A percentile compares a stretch with the other conserved stretches of the same genome.
These are phyloP conservation scores for Kryptopterus vitreolus DNA, from an alignment of 2,797 vertebrate species.

Conservation along the genomic window DNA sequence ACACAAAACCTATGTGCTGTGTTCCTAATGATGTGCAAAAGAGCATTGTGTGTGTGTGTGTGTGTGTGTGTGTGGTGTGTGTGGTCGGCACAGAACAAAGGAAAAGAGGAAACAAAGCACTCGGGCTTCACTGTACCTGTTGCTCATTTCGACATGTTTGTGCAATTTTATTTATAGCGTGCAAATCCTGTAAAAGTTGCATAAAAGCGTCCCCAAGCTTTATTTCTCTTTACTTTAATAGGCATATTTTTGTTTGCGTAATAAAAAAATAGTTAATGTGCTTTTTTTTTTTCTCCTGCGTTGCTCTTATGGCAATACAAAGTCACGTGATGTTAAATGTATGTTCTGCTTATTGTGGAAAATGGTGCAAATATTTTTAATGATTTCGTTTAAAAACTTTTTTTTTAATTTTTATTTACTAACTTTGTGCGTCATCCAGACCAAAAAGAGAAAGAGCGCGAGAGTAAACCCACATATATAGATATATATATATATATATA, in stretches of 20 bases:
- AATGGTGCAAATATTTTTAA: too few relatives aligned
- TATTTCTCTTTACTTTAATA: background rate
- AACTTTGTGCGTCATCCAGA: background rate
- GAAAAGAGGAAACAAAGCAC: slow-evolving; percentile 72
- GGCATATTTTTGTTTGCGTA: too few relatives aligned
- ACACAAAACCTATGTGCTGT: background rate
- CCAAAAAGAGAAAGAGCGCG: background rate
- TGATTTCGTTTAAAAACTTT: too few relatives aligned
- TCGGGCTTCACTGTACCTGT: slow-evolving; percentile 83
- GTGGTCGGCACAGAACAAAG: slow-evolving; percentile 73
- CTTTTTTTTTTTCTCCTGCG: background rate
- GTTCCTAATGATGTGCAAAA: background rate
- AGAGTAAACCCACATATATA: background rate
- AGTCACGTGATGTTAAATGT: background rate
- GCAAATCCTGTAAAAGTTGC: background rate
- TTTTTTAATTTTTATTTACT: background rate
- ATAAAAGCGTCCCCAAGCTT: background rate
- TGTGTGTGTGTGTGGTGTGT: slow-evolving; percentile 29
- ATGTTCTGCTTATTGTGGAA: too few relatives aligned
- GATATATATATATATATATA: too few relatives aligned
- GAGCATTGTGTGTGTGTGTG: slow-evolving; percentile 29
- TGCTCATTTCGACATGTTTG: slow-evolving; percentile 74
- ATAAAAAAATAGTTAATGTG: background rate
- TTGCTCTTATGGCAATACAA: background rate
- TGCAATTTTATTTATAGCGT: background rate